Conservation (phyloP, 1,140 invertebrate species). For the Piezodorus guildinii region DNA sequence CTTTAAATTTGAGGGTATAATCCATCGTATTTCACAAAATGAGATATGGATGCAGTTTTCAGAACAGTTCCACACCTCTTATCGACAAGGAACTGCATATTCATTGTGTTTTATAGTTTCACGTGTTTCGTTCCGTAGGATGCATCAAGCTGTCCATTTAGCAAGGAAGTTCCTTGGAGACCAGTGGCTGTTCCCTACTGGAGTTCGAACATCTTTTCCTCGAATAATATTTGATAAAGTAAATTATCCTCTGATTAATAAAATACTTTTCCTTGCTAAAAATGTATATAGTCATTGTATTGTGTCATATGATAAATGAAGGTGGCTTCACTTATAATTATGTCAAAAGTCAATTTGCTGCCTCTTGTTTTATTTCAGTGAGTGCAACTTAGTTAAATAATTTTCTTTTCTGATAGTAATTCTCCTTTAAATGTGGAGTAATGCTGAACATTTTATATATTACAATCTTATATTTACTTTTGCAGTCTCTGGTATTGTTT, state of each 20-base stretch:
- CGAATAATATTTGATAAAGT: background rate
- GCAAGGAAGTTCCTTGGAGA: background rate
- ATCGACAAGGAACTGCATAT: slow-evolving; percentile 8
- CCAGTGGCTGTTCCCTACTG: slow-evolving; percentile 10
- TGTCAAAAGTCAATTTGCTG: no score
- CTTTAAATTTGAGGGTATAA: slow-evolving; percentile 16
- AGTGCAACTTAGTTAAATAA: no score
- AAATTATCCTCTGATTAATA: background rate
- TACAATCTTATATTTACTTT: no score
- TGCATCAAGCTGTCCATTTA: slow-evolving; percentile 19
- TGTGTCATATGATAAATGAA: background rate
- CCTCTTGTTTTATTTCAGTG: no score
- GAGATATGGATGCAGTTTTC: slow-evolving; percentile 18
- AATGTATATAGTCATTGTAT: background rate
- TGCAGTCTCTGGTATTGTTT: no score
- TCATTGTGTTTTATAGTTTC: slow-evolving; percentile 4
- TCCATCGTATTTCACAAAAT: slow-evolving; percentile 1
- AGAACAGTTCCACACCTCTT: slow-evolving; percentile 1
- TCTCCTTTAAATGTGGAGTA: no score
- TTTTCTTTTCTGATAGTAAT: no score
- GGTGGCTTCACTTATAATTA: background rate
- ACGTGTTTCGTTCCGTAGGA: background rate
- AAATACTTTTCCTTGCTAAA: background rate
- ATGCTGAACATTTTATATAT: no score
- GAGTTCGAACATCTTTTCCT: background rate